Conservation (phyloP, 2,797 vertebrate genomes). For the Hydrolagus colliei region DNA sequence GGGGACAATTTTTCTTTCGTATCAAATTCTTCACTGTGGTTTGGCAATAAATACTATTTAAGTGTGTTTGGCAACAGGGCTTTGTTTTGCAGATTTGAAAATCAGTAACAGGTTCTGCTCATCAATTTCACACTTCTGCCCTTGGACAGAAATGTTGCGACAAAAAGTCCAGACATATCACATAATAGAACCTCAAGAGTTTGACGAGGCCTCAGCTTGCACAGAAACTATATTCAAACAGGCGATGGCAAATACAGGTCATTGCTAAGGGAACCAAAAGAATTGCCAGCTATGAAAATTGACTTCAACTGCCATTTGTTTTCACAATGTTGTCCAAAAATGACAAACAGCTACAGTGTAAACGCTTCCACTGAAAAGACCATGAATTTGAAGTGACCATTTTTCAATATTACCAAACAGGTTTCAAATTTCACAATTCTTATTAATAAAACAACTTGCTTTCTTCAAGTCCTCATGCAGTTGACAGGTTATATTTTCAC, state of each 20-base stretch:
- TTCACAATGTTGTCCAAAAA: conserved; percentile 8
- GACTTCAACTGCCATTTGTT: conserved; percentile 45
- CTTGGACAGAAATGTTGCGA: neutral
- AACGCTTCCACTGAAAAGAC: conserved; percentile 35
- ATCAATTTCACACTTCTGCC: neutral
- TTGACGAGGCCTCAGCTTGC: neutral
- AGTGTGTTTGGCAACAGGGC: neutral
- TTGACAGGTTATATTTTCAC: no score
- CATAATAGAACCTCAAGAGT: neutral
- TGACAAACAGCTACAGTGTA: conserved; percentile 5
- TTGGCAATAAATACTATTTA: neutral
- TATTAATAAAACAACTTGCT: no score
- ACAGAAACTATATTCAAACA: neutral
- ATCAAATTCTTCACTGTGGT: neutral
- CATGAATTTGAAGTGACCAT: conserved; percentile 37
- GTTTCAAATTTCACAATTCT: no score
- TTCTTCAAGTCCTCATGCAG: no score
- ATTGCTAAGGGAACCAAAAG: conserved; percentile 42
- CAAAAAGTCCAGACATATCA: neutral
- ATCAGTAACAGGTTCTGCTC: neutral
- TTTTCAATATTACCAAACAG: neutral
- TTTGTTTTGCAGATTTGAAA: neutral
- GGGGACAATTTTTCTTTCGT: neutral
- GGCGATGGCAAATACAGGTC: conserved; percentile 36
- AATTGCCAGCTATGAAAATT: conserved; percentile 37